Conservation (phyloP, 1,140 invertebrate species). For the Aphaenogaster rudis region DNA sequence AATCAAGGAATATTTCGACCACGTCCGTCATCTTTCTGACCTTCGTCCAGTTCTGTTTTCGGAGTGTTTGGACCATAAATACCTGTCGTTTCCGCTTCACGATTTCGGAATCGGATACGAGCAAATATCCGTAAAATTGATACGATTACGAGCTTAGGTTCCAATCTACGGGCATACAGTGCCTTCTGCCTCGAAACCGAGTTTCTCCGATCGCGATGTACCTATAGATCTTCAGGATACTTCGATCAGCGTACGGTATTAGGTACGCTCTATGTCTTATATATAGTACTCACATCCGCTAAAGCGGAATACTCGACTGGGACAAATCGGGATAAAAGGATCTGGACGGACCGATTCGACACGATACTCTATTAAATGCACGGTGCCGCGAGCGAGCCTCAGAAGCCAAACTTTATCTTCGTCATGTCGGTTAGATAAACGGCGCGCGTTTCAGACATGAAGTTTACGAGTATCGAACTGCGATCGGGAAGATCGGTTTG, state of each 20-base stretch:
- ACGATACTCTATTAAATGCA: constrained; percentile 62
- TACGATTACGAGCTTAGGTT: constrained; percentile 75
- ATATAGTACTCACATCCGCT: constrained; percentile 23
- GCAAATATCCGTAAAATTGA: constrained; percentile 77
- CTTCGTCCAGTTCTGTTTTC: constrained; percentile 13
- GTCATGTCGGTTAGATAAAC: constrained; percentile 62
- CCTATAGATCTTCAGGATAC: constrained; percentile 52
- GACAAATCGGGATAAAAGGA: constrained; percentile 61
- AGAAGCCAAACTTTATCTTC: constrained; percentile 62
- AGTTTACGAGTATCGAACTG: constrained; percentile 61
- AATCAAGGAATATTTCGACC: background rate
- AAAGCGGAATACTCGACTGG: constrained; percentile 51
- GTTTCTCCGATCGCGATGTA: constrained; percentile 45
- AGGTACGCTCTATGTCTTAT: constrained; percentile 38
- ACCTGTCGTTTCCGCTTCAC: constrained; percentile 53
- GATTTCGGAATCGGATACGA: constrained; percentile 67
- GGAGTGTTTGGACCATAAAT: constrained; percentile 58
- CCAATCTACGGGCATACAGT: constrained; percentile 63
- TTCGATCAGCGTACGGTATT: constrained; percentile 54
- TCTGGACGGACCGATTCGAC: constrained; percentile 48
- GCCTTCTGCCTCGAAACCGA: constrained; percentile 8
- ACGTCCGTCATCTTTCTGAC: constrained; percentile 27
- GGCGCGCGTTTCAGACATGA: constrained; percentile 44
- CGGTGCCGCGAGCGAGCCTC: constrained; percentile 37
- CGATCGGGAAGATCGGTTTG: constrained; percentile 59